Evolutionary conservation across 2,797 vertebrate species (phyloP).

Genomic region (Silurus aristotelis): DNA sequence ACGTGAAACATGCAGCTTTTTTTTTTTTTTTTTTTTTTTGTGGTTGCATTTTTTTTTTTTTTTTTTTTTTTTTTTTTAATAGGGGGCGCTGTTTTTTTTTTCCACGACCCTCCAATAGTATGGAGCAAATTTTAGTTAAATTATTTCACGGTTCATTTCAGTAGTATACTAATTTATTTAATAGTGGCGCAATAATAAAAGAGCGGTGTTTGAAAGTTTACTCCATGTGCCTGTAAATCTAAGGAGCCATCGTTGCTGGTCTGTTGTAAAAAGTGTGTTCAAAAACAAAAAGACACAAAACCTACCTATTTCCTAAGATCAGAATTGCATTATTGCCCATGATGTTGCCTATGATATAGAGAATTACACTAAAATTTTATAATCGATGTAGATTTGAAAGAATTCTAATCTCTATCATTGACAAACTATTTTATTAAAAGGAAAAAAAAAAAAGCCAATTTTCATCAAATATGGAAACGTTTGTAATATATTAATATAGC

Average conservation of each 20-base stretch:
- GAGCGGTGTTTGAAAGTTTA: conserved; percentile 56
- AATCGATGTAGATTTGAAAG: conserved; percentile 78
- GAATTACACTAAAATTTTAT: conserved; percentile 81
- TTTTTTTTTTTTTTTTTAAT: neutral
- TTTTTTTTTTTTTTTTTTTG: conserved; percentile 13
- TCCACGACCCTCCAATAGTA: conserved; percentile 26
- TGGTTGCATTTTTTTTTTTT: conserved; percentile 1
- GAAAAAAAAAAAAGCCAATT: conserved; percentile 50
- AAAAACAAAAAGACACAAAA: conserved; percentile 69
- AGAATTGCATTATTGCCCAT: conserved; percentile 70
- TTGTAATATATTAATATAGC: conserved; percentile 81
- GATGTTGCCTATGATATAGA: conserved; percentile 69
- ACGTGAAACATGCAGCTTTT: conserved; percentile 76
- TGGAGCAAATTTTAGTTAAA: conserved; percentile 62
- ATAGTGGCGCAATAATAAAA: conserved; percentile 72
- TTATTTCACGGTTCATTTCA: conserved; percentile 76
- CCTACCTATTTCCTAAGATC: conserved; percentile 75
- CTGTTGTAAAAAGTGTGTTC: conserved; percentile 47
- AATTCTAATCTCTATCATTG: conserved; percentile 79
- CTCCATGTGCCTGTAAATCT: conserved; percentile 77
- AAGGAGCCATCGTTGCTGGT: conserved; percentile 67
- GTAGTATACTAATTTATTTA: conserved; percentile 75
- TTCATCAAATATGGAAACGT: conserved; percentile 74
- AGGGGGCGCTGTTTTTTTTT: neutral
- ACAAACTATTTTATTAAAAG: conserved; percentile 84